Base-by-base conservation (phyloP, 1,140 invertebrate genomes). In the Cotesia vestalis region DNA sequence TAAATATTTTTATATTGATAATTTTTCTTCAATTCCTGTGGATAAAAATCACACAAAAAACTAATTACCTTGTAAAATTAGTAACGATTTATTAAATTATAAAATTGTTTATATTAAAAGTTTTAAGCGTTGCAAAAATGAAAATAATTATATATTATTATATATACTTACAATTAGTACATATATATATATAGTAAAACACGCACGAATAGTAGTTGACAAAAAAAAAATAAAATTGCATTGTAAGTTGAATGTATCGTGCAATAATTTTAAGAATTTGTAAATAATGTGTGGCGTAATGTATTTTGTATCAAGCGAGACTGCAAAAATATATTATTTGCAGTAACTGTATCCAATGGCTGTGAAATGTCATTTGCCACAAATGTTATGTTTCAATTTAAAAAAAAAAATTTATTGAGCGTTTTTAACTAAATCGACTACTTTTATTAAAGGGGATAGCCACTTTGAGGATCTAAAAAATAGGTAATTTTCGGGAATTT, bases 261-360 rank as follows among this genome's bases (percentile, higher is more conserved):
- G 55, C 5, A 55, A 35, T 46, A 59, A 64, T 51, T 11, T 59
- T 59, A 72, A 63, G 52, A 72, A 59, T 46, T 70, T 75, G 60
- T 76, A 72, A 76, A 73, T 73, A 76, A 71, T 61, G 68, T 66
- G 61, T 73, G 69, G 61, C 59, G 66, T 60, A 78, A 75, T 61
- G 71, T 63, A 75, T 72, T 72, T 71, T 75, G 59, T 74, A 77
- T 72, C 71, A 46, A n/a, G n/a, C 36, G 73, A 75, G 38, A 20
- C 64, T 20, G 71, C 70, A 68, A 53, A 62, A 72, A 46, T 46
- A 46, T 46, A 46, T 46, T 9, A 46, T 38, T 62, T 75, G 73
- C 71, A 78, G 71, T 60, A 66, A 76, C 57, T 63, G 73, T 71
- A 71, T 74, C 69, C 69, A 72, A 75, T 75, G 73, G 73, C 73